phyloP scores from a whole-genome alignment of 2,797 vertebrate genomes.

The Thripadectes ignobilis region DNA sequence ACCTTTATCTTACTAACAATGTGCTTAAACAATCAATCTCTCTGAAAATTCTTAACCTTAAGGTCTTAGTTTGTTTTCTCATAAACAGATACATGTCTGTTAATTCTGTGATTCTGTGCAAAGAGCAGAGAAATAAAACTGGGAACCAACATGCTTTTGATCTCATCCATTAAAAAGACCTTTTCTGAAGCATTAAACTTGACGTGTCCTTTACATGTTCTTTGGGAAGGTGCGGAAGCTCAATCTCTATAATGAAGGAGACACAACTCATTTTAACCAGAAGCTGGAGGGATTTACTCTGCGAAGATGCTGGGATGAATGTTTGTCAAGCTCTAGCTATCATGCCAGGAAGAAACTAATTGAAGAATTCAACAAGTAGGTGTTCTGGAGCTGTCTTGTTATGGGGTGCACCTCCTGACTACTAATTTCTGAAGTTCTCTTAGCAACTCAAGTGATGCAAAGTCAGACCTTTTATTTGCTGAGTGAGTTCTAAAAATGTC shows the following conservation, averaged over 20 bases:
- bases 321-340: conserved; percentile 82
- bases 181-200: background rate
- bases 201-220: background rate
- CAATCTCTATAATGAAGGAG: conserved; percentile 89
- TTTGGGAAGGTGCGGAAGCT: conserved; percentile 83
- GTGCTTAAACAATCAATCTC: background rate
- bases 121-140: background rate
- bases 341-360: conserved; percentile 71
- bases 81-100: background rate
- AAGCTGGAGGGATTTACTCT: conserved; percentile 85
- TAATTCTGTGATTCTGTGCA: background rate
- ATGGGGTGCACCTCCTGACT: background rate
- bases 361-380: conserved; percentile 88
- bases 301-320: conserved; percentile 91
- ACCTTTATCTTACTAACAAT: background rate
- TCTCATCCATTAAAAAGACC: background rate
- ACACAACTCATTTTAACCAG: conserved; percentile 89
- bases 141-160: background rate
- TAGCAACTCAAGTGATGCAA: background rate
- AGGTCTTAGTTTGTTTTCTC: background rate
- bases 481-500: background rate
- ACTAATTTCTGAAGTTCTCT: background rate
- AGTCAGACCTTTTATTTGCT: background rate
- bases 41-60: background rate
- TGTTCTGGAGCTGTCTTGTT: background rate